phyloP scores from a whole-genome alignment of 2,797 vertebrate species.

The Crax fasciolata region DNA sequence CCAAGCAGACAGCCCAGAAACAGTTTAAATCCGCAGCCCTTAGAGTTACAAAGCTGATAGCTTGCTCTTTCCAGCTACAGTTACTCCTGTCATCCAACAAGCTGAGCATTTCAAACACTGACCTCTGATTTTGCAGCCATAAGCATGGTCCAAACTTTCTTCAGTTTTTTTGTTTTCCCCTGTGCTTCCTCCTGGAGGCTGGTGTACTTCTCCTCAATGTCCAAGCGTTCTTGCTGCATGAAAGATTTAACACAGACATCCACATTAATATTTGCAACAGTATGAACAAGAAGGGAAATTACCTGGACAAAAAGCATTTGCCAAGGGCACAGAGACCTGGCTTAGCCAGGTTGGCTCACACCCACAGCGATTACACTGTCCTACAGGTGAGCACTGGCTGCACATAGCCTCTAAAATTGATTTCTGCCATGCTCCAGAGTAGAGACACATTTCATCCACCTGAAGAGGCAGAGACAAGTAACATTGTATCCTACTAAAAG shows the following conservation, averaged over 20 bases:
- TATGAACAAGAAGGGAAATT: background rate
- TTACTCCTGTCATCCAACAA: background rate
- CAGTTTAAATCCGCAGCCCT: fast-evolving
- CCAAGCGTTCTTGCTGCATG: constrained; percentile 96
- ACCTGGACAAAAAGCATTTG: background rate
- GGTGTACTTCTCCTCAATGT: constrained; percentile 99
- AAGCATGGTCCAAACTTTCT: constrained; percentile 99
- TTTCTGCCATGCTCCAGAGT: background rate
- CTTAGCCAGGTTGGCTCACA: background rate
- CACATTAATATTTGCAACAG: background rate
- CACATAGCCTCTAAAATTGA: fast-evolving
- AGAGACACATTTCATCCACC: fast-evolving
- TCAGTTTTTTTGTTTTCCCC: constrained; percentile 98
- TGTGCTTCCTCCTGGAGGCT: constrained; percentile 98
- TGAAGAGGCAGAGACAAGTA: background rate
- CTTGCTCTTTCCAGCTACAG: background rate
- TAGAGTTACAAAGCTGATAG: background rate
- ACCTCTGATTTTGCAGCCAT: constrained; percentile 99
- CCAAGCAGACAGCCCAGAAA: background rate
- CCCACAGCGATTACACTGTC: fast-evolving
- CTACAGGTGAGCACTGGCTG: background rate
- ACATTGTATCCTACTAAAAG: fast-evolving
- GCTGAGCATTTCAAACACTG: constrained; percentile 20
- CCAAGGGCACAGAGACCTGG: background rate
- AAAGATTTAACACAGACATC: constrained; percentile 38